phyloP scores from a whole-genome alignment of 2,888 invertebrate species.

The Platypus cylindrus region DNA sequence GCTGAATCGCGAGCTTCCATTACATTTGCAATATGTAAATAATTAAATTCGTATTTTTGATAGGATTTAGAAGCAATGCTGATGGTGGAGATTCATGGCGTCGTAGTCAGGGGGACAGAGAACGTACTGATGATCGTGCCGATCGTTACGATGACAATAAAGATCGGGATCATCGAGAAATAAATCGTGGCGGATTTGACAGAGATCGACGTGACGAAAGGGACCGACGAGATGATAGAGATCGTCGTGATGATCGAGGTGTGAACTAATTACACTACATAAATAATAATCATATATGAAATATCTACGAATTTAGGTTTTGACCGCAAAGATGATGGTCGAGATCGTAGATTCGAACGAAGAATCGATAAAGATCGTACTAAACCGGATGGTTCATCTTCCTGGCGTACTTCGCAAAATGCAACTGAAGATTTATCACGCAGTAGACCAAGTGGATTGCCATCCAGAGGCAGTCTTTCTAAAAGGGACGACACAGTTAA shows the following conservation, averaged over 20 bases:
- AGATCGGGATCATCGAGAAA: slow-evolving; percentile 12
- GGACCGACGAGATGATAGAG: slow-evolving; percentile 5
- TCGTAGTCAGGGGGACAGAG: slow-evolving; percentile 11
- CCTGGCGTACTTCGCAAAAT: slow-evolving; percentile 13
- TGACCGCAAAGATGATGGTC: no score
- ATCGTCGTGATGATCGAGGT: slow-evolving; percentile 3
- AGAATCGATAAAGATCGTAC: slow-evolving; percentile 10
- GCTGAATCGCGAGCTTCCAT: no score
- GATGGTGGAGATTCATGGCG: slow-evolving; percentile 10
- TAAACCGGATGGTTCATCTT: slow-evolving; percentile 11
- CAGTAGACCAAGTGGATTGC: slow-evolving; percentile 8
- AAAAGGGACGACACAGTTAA: no score
- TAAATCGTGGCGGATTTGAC: slow-evolving; percentile 5
- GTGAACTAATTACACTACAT: no score
- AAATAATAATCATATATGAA: neutral
- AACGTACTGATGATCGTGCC: slow-evolving; percentile 7
- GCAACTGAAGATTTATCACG: slow-evolving; percentile 11
- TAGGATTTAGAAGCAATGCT: no score
- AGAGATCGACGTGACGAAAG: slow-evolving; percentile 5
- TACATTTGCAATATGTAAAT: neutral
- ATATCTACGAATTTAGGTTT: slow-evolving; percentile 2
- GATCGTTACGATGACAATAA: slow-evolving; percentile 4
- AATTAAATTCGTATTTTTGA: no score
- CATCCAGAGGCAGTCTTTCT: slow-evolving; percentile 7
- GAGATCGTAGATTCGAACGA: slow-evolving; percentile 7